Evolutionary conservation across 2,797 vertebrate genomes (phyloP).

Genomic region (Lateolabrax maculatus): DNA sequence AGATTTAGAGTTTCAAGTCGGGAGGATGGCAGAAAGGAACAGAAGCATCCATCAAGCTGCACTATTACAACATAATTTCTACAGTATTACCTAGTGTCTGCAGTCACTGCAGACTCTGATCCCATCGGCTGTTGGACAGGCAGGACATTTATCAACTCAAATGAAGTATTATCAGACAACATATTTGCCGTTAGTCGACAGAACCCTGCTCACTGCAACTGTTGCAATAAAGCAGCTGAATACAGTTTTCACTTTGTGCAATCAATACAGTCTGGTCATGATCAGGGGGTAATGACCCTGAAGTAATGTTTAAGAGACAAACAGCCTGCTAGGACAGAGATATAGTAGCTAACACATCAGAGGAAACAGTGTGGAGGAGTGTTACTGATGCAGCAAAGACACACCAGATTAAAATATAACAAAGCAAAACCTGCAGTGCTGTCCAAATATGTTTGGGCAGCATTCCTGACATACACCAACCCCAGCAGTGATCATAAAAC

Average conservation of each 20-base stretch:
- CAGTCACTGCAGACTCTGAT: constrained; percentile 20
- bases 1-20: constrained; percentile 27
- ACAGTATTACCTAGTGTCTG: background rate
- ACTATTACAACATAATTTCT: background rate
- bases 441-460: constrained; percentile 1
- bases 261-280: constrained; percentile 43
- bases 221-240: constrained; percentile 48
- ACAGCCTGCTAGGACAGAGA: background rate
- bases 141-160: constrained; percentile 16
- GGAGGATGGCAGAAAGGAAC: background rate
- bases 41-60: constrained; percentile 17
- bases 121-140: background rate
- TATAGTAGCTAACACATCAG: background rate
- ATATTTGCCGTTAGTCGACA: constrained; percentile 11
- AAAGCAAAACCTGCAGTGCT: background rate
- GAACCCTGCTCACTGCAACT: constrained; percentile 4
- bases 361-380: background rate
- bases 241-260: constrained; percentile 3
- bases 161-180: constrained; percentile 23
- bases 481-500: background rate
- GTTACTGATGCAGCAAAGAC: constrained; percentile 5
- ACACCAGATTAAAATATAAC: constrained; percentile 16
- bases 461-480: background rate
- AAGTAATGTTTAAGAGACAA: constrained; percentile 20
- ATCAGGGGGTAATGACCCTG: constrained; percentile 24